A percentile compares a stretch with the other conserved stretches of the same genome.
Conservation (phyloP, 2,797 vertebrate species). For the Morus bassanus region DNA sequence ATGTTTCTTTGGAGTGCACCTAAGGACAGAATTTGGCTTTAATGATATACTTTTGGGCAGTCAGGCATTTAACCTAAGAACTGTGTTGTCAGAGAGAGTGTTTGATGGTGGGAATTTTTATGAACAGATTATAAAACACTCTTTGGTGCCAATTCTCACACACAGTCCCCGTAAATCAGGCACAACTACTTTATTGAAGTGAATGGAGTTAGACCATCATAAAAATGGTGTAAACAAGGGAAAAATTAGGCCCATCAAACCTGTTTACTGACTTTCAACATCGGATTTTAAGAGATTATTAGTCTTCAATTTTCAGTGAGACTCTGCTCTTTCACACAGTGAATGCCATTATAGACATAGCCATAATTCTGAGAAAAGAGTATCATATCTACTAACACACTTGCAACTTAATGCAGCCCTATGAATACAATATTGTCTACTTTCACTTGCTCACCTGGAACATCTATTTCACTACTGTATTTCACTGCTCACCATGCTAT, state of each 20-base stretch:
- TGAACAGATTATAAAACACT: neutral
- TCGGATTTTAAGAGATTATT: neutral
- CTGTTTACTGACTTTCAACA: neutral
- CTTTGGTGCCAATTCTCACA: neutral
- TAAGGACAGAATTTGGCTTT: neutral
- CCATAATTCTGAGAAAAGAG: neutral
- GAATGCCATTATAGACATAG: neutral
- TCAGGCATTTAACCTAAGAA: conserved; percentile 1
- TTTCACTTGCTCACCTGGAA: neutral
- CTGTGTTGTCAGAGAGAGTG: neutral
- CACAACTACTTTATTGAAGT: neutral
- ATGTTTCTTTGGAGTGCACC: neutral
- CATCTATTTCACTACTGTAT: neutral
- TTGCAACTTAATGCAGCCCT: neutral
- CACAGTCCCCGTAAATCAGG: neutral
- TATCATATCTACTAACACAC: neutral
- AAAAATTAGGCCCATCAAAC: neutral
- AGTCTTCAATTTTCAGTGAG: neutral
- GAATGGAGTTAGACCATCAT: neutral
- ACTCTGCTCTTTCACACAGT: neutral
- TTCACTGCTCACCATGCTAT: neutral
- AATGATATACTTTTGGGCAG: neutral
- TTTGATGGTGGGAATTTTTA: conserved; percentile 18
- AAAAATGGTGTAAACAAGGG: conserved; percentile 21
- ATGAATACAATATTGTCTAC: neutral